Percentiles rank a stretch among this genome's conserved stretches.
Conservation (phyloP, 1,140 invertebrate species). For the Penaeus japonicus region DNA sequence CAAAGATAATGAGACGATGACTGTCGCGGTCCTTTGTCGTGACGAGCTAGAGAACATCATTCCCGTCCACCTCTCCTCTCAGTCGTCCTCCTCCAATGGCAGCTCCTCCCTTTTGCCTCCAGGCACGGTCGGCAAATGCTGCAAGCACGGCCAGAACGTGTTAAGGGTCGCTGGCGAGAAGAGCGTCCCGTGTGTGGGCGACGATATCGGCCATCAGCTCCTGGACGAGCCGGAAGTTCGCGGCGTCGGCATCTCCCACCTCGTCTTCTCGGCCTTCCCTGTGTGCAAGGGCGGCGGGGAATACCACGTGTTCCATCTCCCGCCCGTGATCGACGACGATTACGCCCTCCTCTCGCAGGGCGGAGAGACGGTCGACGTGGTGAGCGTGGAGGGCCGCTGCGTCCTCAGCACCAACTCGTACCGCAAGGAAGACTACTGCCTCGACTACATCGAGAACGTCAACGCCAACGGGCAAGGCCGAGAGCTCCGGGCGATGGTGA, state of each 20-base stretch:
- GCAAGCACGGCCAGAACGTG: slow-evolving; percentile 40
- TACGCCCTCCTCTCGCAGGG: not conserved
- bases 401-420: slow-evolving; percentile 4
- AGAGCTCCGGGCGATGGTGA: slow-evolving; percentile 11
- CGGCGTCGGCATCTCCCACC: slow-evolving; percentile 40
- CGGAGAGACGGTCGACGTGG: slow-evolving; percentile 15
- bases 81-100: not conserved
- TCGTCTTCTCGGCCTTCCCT: slow-evolving; percentile 46
- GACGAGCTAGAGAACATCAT: slow-evolving; percentile 43
- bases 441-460: slow-evolving; percentile 42
- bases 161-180: not conserved
- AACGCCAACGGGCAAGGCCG: not conserved
- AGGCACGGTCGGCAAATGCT: slow-evolving; percentile 50
- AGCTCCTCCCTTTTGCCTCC: slow-evolving; percentile 14
- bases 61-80: not conserved
- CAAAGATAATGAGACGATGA: slow-evolving; percentile 1
- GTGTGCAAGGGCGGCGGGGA: not conserved
- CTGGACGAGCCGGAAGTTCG: slow-evolving; percentile 20
- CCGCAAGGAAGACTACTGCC: slow-evolving; percentile 31
- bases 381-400: slow-evolving; percentile 34
- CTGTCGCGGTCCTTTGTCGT: slow-evolving; percentile 37
- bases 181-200: not conserved
- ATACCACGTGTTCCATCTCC: slow-evolving; percentile 31
- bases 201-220: slow-evolving; percentile 22
- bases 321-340: slow-evolving; percentile 18